Evolutionary conservation across 2,888 invertebrate genomes (phyloP), one percentile per base, ranked within the genome.

Genomic region (Julus scandinavius): DNA sequence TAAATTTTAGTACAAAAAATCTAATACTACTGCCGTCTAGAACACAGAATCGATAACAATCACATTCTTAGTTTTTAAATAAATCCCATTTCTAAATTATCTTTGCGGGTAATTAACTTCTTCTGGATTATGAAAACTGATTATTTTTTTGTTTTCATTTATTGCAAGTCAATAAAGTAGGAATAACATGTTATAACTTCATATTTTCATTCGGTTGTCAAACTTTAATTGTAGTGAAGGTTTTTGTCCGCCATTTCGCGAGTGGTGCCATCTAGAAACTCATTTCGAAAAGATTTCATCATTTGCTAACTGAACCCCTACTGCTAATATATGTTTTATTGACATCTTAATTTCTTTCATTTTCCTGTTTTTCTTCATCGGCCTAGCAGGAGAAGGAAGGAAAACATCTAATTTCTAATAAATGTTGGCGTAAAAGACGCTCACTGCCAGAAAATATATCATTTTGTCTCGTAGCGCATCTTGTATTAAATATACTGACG

Each of bases 291-390:
- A n/a, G 63, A 63, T 63, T 17, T 63, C 54, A 54, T 54, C 13
- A 54, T 54, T 54, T 13, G 54, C 54, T 54, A 54, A 54, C 13
- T 17, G 54, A 54, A 17, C 54, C 54, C 54, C 54, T 17, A 13
- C 54, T 63, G 63, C n/a, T 63, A 17, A 63, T 63, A 3, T n/a
- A n/a, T n/a, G 63, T 63, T 63, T 63, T 63, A 63, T 63, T 63
- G 63, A n/a, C 63, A 63, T 63, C 63, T 63, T 63, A 63, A 63
- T 63, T 63, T 63, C 63, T n/a, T 63, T 63, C 63, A 63, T 63
- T 63, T 63, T 63, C 63, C 63, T 63, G 63, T 63, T 63, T 63
- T 63, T 63, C 63, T n/a, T n/a, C 63, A n/a, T 63, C n/a, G 17
- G 63, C 63, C 6, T 63, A 63, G 63, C n/a, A 63, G n/a, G 63